These are phyloP conservation scores for Oryctes rhinoceros DNA, from an alignment of 1,140 invertebrate species.

Conservation along the genomic window DNA sequence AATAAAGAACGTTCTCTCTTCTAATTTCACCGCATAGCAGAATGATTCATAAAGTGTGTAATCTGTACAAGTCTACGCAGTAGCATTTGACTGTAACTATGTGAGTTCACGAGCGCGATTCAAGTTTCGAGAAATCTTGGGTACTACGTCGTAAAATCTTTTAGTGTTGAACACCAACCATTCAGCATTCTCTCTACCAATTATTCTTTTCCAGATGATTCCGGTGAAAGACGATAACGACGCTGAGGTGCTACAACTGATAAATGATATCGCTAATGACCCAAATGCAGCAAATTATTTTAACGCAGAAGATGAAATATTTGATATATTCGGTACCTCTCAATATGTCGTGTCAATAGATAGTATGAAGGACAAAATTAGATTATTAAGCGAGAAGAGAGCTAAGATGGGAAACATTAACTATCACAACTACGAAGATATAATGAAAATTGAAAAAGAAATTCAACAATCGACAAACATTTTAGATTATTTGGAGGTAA, in stretches of 20 bases:
- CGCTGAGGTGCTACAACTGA: neutral
- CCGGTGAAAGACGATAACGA: neutral
- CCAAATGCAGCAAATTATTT: neutral
- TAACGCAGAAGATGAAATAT: constrained; percentile 25
- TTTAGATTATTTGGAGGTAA: constrained; percentile 12
- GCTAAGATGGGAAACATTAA: neutral
- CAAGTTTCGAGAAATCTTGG: no score
- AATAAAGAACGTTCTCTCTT: no score
- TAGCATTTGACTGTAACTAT: no score
- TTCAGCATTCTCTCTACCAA: no score
- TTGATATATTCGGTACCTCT: neutral
- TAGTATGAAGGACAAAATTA: neutral
- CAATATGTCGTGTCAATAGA: neutral
- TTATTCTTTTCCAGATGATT: neutral
- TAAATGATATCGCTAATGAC: constrained; percentile 35
- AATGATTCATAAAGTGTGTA: no score
- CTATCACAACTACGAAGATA: neutral
- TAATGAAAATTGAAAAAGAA: neutral
- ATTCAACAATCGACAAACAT: neutral
- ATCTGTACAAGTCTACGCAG: no score
- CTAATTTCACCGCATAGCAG: no score
- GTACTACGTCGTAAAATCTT: no score
- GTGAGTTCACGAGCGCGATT: no score
- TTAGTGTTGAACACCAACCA: no score
- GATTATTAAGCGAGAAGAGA: neutral